phyloP scores from a whole-genome alignment of 2,113 vertebrate genomes.

The Rallus limicola region DNA sequence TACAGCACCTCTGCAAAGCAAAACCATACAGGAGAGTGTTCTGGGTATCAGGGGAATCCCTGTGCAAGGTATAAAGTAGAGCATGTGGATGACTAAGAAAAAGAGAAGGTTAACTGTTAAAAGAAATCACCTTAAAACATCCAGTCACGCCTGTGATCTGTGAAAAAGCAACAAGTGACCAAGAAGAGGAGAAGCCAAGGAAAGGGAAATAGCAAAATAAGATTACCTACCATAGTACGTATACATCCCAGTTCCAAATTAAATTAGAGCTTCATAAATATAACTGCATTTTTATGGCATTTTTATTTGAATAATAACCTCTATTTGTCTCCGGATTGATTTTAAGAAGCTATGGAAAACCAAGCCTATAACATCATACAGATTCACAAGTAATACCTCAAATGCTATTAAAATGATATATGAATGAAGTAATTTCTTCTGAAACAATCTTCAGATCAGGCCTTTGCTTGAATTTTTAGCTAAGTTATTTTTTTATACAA shows the following conservation, averaged over 20 bases:
- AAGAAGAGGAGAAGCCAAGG: not conserved
- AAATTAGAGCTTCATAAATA: not conserved
- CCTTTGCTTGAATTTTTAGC: not conserved
- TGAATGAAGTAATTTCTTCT: not conserved
- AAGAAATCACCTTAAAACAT: not conserved
- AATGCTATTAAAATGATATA: not conserved
- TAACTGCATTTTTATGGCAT: not conserved
- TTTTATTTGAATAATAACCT: conserved; percentile 3
- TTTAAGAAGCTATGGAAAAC: conserved; percentile 12
- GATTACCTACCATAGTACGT: not conserved
- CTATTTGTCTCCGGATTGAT: conserved; percentile 11
- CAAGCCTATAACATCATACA: not conserved
- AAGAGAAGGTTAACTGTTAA: not conserved
- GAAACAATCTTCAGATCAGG: not conserved
- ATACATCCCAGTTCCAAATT: not conserved
- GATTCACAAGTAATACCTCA: not conserved
- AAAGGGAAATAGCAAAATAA: not conserved
- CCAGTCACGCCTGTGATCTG: not conserved
- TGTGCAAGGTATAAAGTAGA: not conserved
- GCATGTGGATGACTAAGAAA: not conserved
- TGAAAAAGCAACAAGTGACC: not conserved
- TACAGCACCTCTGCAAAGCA: not conserved
- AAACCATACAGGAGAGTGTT: fast-evolving
- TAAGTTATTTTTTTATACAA: not conserved
- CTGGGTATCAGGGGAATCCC: not conserved